These are phyloP conservation scores for Leptinotarsa lineolata DNA, from an alignment of 1,140 invertebrate genomes.

Conservation along the genomic window DNA sequence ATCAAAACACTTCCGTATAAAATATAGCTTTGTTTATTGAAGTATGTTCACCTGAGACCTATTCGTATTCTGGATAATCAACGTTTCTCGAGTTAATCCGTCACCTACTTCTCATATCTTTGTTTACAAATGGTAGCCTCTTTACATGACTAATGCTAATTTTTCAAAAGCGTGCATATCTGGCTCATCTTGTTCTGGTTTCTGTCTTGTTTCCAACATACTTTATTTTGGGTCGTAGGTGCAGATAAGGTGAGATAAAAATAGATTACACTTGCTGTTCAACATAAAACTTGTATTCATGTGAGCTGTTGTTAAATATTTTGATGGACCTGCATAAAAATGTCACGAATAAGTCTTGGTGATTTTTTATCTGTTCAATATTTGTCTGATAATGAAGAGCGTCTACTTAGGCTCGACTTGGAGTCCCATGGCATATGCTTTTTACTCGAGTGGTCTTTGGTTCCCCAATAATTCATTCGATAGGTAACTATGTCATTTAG, in stretches of 20 bases:
- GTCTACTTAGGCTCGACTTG: neutral
- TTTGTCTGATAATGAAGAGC: neutral
- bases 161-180: slow-evolving; percentile 29
- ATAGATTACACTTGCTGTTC: slow-evolving; percentile 10
- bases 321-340: slow-evolving; percentile 20
- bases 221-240: slow-evolving; percentile 19
- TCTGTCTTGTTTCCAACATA: slow-evolving; percentile 11
- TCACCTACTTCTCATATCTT: slow-evolving; percentile 47
- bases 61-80: slow-evolving; percentile 10
- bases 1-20: no score
- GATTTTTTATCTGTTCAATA: neutral
- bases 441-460: slow-evolving; percentile 7
- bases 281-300: slow-evolving; percentile 11
- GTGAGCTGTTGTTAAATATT: slow-evolving; percentile 20
- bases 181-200: slow-evolving; percentile 18
- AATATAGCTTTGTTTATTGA: no score
- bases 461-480: slow-evolving; percentile 10
- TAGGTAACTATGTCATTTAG: slow-evolving; percentile 3
- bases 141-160: slow-evolving; percentile 23
- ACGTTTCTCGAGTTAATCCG: slow-evolving; percentile 40
- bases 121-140: slow-evolving; percentile 38
- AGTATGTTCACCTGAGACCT: neutral
- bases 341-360: neutral
- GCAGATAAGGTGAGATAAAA: slow-evolving; percentile 22
- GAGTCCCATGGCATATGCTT: neutral